A percentile compares a stretch with the other conserved stretches of the same genome.
These are phyloP conservation scores for Corapipo altera DNA, from an alignment of 2,113 vertebrate species.

Conservation along the genomic window DNA sequence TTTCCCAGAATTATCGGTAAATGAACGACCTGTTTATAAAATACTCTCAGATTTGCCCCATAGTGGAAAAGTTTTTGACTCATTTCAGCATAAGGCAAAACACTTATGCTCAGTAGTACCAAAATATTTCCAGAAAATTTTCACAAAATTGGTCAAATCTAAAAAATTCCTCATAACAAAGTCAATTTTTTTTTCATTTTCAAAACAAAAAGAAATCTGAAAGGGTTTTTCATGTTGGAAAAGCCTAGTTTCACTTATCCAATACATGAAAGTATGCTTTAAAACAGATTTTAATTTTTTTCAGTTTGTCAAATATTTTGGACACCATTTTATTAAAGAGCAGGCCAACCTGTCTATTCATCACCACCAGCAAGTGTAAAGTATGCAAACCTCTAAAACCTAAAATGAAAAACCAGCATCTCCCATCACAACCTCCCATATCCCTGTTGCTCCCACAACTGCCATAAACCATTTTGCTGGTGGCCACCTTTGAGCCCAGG, in stretches of 20 bases:
- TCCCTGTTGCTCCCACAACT: rapidly evolving
- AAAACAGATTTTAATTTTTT: neutral
- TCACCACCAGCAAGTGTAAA: neutral
- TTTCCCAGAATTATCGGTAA: neutral
- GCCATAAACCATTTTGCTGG: neutral
- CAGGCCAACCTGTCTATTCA: neutral
- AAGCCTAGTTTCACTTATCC: neutral
- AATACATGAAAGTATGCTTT: neutral
- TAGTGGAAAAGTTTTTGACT: neutral
- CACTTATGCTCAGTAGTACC: neutral
- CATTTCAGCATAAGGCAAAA: neutral
- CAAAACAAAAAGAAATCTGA: neutral
- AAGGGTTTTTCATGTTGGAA: neutral
- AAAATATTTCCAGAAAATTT: neutral
- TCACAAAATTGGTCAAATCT: neutral
- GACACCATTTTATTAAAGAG: neutral
- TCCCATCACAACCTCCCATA: neutral
- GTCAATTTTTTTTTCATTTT: neutral
- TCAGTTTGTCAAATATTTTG: neutral
- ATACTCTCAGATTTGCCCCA: neutral
- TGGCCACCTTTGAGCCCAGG: neutral
- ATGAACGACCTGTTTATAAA: neutral
- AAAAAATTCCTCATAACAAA: neutral
- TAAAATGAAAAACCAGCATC: neutral
- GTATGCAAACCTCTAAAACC: neutral